A percentile compares a stretch with the other conserved stretches of the same genome.
These are phyloP conservation scores for Tragopan temminckii DNA, from an alignment of 2,797 vertebrate species.

Conservation along the genomic window DNA sequence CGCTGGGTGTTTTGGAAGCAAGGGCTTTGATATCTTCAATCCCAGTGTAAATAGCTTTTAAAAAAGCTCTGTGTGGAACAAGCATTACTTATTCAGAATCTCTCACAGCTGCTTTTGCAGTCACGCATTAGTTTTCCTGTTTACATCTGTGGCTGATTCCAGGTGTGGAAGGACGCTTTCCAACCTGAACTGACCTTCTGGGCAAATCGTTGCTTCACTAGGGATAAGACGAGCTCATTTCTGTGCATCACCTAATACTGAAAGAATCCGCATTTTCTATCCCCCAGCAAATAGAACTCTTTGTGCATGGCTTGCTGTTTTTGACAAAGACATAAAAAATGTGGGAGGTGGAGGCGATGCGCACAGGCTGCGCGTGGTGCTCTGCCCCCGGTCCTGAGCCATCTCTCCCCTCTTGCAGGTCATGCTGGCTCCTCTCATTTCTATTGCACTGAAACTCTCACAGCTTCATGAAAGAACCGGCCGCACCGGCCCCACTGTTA, in stretches of 20 bases:
- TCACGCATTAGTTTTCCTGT: not conserved
- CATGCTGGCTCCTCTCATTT: conserved; percentile 95
- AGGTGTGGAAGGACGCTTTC: not conserved
- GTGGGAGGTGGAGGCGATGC: rapidly evolving
- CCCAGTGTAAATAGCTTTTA: rapidly evolving
- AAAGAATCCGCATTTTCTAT: not conserved
- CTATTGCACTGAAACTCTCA: conserved; percentile 94
- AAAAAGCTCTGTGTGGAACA: not conserved
- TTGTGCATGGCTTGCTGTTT: not conserved
- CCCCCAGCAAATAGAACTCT: not conserved
- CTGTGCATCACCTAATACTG: rapidly evolving
- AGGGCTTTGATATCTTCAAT: not conserved
- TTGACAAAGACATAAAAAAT: not conserved
- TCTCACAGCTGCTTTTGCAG: not conserved
- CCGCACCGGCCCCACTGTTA: conserved; percentile 92
- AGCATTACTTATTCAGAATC: not conserved
- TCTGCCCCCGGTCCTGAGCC: not conserved
- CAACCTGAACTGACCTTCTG: not conserved
- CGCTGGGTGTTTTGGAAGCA: not conserved
- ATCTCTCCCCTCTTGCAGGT: conserved; percentile 81
- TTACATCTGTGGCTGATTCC: not conserved
- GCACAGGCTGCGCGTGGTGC: rapidly evolving
- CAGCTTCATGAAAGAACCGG: conserved; percentile 92
- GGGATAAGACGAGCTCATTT: not conserved
- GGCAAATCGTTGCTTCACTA: not conserved